Conservation (phyloP, 2,888 invertebrate genomes). For the Nephrotoma appendiculata region DNA sequence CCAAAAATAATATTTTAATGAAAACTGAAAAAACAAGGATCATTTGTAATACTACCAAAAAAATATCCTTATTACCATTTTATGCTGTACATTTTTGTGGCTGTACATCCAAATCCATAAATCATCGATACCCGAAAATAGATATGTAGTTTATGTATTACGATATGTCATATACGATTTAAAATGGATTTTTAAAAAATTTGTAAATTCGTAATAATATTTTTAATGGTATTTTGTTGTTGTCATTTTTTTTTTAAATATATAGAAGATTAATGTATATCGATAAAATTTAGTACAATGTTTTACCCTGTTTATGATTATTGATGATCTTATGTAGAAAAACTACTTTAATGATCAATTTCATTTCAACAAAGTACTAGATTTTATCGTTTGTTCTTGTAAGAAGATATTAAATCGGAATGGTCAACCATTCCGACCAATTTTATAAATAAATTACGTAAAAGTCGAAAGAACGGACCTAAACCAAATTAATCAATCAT, state of each 20-base stretch:
- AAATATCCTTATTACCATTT: background rate
- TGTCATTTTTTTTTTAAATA: background rate
- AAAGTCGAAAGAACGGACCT: background rate
- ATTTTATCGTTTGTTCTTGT: too few relatives aligned
- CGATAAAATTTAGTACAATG: background rate
- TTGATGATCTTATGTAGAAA: too few relatives aligned
- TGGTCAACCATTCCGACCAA: background rate
- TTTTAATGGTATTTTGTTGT: background rate
- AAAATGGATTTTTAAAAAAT: background rate
- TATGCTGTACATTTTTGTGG: background rate
- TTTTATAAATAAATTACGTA: background rate
- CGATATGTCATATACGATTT: background rate
- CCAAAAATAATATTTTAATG: background rate
- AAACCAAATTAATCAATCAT: background rate
- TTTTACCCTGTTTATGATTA: too few relatives aligned
- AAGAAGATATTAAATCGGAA: too few relatives aligned
- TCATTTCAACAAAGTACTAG: too few relatives aligned
- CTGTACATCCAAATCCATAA: background rate
- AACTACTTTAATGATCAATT: too few relatives aligned
- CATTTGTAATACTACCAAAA: background rate
- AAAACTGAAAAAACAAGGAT: background rate
- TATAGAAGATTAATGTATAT: background rate
- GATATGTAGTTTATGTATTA: background rate
- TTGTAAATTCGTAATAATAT: background rate
- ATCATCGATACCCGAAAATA: background rate